Evolutionary conservation across 2,888 invertebrate species (phyloP), one percentile per base, ranked within the genome.

Genomic region (Elgonia sp.): DNA sequence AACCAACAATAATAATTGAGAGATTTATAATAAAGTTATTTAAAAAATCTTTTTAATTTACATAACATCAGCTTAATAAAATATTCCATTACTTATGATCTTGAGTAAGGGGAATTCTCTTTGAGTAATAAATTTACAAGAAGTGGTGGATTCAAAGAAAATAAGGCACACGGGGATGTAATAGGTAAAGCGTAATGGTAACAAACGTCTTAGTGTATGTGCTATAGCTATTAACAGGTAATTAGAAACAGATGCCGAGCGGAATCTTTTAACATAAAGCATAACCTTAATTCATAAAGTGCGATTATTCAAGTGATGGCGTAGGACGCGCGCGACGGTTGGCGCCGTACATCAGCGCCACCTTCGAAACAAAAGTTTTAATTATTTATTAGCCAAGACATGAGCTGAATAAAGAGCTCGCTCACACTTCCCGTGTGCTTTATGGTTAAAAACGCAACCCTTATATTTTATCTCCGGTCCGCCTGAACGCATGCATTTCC

Each of bases 181-280:
- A 86, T 88, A 88, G 87, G 89, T 89, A 89, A 85, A 91, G 91
- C 91, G 91, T 93, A 92, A 92, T 92, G 92, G 93, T 92, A 93
- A 93, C 93, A 92, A 92, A 93, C 93, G 93, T 92, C 92, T 92
- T 91, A 92, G 83, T 88, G 90, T 89, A 91, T 90, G 92, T 92
- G 92, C 90, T 92, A 93, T 92, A 93, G 93, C 94, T 94, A 94
- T 94, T 94, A 94, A 93, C 93, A 94, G 94, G 94, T 94, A 94
- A 94, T 94, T 94, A 94, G 94, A 94, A 94, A 94, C 94, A 94
- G 94, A 94, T 94, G 94, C 94, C 93, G 94, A 91, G 93, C 93
- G 69, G 94, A 94, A 94, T 94, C 94, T 94, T 94, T 94, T 94
- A 94, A 94, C 94, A 93, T 94, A 93, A 94, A 93, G 93, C 93